Percentiles rank a stretch among this genome's conserved stretches.
Conservation (phyloP, 2,797 vertebrate species). For the Sebastes steindachneri region DNA sequence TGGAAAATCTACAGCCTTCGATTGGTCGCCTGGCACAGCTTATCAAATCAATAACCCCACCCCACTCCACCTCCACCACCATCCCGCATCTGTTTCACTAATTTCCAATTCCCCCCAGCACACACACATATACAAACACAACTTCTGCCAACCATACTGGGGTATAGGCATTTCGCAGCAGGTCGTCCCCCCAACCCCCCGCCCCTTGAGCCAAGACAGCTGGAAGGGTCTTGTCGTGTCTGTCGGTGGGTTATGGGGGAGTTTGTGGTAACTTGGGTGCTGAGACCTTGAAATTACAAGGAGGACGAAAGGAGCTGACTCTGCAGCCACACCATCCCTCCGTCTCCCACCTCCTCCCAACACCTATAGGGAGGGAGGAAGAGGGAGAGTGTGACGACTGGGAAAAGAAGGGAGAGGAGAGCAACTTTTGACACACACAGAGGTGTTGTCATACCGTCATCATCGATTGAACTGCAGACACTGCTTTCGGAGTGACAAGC, state of each 20-base stretch:
- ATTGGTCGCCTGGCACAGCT: constrained; percentile 67
- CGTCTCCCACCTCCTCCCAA: constrained; percentile 33
- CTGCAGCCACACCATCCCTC: constrained; percentile 52
- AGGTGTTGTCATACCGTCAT: constrained; percentile 67
- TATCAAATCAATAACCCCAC: constrained; percentile 68
- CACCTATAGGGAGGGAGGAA: constrained; percentile 4
- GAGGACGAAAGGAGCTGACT: constrained; percentile 70
- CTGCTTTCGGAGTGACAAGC: constrained; percentile 65
- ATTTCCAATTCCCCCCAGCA: constrained; percentile 35
- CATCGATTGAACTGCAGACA: constrained; percentile 76
- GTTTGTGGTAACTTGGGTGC: constrained; percentile 28
- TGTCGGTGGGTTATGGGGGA: not conserved
- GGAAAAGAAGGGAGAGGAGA: constrained; percentile 37
- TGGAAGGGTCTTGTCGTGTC: constrained; percentile 17
- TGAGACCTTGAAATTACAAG: constrained; percentile 74
- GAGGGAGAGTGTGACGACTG: constrained; percentile 32
- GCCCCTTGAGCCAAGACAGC: constrained; percentile 29
- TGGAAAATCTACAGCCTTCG: constrained; percentile 68
- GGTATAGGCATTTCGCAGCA: constrained; percentile 8
- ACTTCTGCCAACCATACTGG: not conserved
- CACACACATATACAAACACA: constrained; percentile 3
- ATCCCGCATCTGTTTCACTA: constrained; percentile 47
- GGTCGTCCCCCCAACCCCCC: not conserved
- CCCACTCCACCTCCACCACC: constrained; percentile 4
- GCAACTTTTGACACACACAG: constrained; percentile 64